phyloP scores from a whole-genome alignment of 2,797 vertebrate species.

The Brachyrhaphis roseni region DNA sequence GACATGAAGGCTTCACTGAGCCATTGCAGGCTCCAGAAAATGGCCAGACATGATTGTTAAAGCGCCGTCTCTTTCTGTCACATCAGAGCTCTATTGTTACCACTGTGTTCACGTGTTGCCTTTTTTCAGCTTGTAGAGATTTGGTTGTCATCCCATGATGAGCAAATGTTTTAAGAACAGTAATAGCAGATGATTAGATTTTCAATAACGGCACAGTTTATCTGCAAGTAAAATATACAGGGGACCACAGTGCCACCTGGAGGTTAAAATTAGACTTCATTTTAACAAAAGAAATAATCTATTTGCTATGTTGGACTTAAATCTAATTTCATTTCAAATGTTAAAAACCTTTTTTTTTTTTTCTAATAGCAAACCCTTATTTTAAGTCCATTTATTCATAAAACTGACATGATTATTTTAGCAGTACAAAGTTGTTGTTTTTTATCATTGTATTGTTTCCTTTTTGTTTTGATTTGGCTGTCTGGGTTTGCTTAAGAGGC shows the following conservation, averaged over 20 bases:
- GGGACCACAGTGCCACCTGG: constrained; percentile 65
- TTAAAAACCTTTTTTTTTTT: background rate
- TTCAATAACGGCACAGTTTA: constrained; percentile 7
- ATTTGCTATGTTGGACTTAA: no score
- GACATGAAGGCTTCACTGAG: constrained; percentile 15
- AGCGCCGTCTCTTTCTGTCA: background rate
- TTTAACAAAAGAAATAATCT: background rate
- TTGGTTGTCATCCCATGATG: constrained; percentile 21
- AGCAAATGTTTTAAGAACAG: constrained; percentile 8
- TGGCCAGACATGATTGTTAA: background rate
- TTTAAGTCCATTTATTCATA: background rate
- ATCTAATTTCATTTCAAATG: no score
- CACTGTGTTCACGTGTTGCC: background rate
- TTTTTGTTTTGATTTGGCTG: background rate
- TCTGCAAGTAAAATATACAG: constrained; percentile 51
- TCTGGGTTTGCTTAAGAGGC: background rate
- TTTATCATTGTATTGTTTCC: background rate
- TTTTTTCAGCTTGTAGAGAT: background rate
- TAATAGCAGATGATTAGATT: constrained; percentile 29
- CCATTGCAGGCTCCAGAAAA: constrained; percentile 15
- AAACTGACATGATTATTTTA: background rate
- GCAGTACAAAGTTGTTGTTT: background rate
- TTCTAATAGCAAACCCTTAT: background rate
- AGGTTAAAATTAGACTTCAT: constrained; percentile 11
- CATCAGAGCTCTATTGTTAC: background rate